Conservation (phyloP, 2,113 vertebrate genomes). For the human (Homo sapiens) region GRCh38 chr12:116714001-116714500, state of each 20-base stretch:
- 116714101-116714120: fast-evolving
- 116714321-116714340: neutral
- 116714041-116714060: fast-evolving
- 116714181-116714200: fast-evolving
- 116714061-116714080: neutral
- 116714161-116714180: neutral
- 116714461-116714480: neutral
- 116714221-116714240: neutral
- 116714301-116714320: neutral
- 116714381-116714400: neutral
- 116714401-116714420: neutral
- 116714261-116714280: neutral
- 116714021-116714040: fast-evolving
- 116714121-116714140: neutral
- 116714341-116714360: neutral
- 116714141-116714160: neutral
- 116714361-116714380: neutral
- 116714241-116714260: neutral
- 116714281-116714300: neutral
- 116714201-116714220: neutral
- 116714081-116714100: fast-evolving
- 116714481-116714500: neutral
- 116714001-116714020: fast-evolving
- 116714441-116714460: neutral
- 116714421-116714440: neutral